Base-by-base conservation (phyloP, 2,113 vertebrate genomes). In the Eurystomus gularis region DNA sequence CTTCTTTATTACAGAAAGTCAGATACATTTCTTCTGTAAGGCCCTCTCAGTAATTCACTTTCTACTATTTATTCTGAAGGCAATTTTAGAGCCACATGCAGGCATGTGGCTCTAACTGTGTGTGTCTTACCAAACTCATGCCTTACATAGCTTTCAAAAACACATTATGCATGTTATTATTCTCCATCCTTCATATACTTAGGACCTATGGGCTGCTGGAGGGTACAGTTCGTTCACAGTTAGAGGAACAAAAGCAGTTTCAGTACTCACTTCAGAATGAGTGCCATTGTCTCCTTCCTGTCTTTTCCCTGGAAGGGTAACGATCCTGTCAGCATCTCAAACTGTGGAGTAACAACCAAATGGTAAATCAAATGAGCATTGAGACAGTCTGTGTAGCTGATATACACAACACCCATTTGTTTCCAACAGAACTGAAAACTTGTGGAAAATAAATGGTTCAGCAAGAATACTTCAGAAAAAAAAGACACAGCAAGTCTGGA, bases 241-340 rank as follows among this genome's bases (percentile, higher is more conserved):
- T 23, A 80, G 35, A 81, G 60, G 33, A 90, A 86, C 0, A 1
- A 91, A 82, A 79, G 60, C 28, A 61, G 28, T 18, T 81, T 55
- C 14, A 3, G 35, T 70, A 98, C 99, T 99, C 98, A 99, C 99
- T 99, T 99, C 65, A 99, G 98, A 97, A 99, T 99, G 80, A 99
- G 98, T 5, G 99, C 99, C 99, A 99, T 99, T 33, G 99, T 99
- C 97, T 99, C 99, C 96, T 99, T 99, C 40, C 99, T 98, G 97
- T 99, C 99, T 97, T 99, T 99, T 80, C 99, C 99, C 96, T 99
- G 99, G 97, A 99, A 99, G 0, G 99, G 99, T 94, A 99, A 97
- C 0, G 99, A 99, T 61, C 99, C 99, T 0, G 99, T 99, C 97
- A 99, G 97, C 99, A 99, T 99, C 98, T 99, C 99, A 94, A 99